Evolutionary conservation across 1,140 invertebrate genomes (phyloP).

Genomic region (Drosophila ambigua): DNA sequence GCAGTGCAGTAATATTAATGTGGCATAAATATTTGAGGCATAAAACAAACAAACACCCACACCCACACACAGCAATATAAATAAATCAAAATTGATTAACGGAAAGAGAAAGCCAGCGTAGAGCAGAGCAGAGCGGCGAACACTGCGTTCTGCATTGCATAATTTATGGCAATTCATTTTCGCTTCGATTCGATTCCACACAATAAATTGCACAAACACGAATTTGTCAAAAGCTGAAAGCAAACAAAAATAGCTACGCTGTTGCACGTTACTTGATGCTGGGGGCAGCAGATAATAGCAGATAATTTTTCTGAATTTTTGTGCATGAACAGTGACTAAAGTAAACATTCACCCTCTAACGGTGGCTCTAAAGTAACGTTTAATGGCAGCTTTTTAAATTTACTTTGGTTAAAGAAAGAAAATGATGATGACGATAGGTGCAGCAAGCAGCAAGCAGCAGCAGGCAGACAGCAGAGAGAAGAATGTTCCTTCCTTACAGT

Average conservation of each 20-base stretch:
- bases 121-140: neutral
- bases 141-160: neutral
- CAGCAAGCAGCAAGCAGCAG: too few relatives aligned
- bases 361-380: too few relatives aligned
- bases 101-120: neutral
- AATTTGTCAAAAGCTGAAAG: neutral
- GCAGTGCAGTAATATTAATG: neutral
- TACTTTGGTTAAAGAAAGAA: neutral
- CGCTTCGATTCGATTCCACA: neutral
- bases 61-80: neutral
- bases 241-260: neutral
- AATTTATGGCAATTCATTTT: neutral
- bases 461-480: neutral
- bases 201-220: neutral
- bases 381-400: too few relatives aligned
- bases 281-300: too few relatives aligned
- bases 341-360: too few relatives aligned
- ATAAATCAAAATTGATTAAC: conserved; percentile 26
- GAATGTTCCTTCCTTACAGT: conserved; percentile 73
- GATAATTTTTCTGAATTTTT: too few relatives aligned
- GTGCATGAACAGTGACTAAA: too few relatives aligned
- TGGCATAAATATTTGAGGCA: conserved; percentile 6
- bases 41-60: conserved; percentile 17
- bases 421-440: conserved; percentile 12
- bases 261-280: too few relatives aligned